Base-by-base conservation (phyloP, 2,113 vertebrate species). In the Laticauda laticaudata region DNA sequence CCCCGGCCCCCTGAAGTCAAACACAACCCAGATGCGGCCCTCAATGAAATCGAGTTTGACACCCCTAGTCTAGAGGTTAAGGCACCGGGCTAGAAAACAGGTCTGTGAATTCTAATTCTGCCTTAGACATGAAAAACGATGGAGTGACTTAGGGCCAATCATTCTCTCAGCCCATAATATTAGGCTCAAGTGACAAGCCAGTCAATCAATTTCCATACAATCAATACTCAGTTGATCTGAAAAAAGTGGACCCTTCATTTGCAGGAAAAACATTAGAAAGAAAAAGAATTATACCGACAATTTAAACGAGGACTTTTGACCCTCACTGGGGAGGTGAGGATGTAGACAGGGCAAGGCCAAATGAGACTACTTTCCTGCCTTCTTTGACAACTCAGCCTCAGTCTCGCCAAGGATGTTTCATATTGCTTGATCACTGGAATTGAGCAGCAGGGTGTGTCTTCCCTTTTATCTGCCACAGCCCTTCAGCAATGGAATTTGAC, bases 391-490 rank as follows among this genome's bases (percentile, higher is more conserved):
- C 96, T 96, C 96, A 96, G 95, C 94, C 24, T 11, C 94, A 0
- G 96, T 97, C 97, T 96, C 89, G 96, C 94, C 96, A 86, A 95
- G 64, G 5, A 5, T 94, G 94, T 95, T 95, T 96, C 92, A 95
- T 95, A 96, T 57, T 1, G 93, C 94, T 94, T 94, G 94, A 96
- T 97, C 96, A 95, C n/a, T 4, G 90, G 89, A 86, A 86, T 29
- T 59, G 88, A 48, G 29, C 93, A 93, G 90, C 57, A 34, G 8
- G 97, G 97, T 24, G 96, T 15, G 94, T 92, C 87, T 55, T 34
- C 0, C 55, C 10, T 75, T 56, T 92, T 94, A 64, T 91, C 90
- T 10, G 86, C 51, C 90, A 0, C 20, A 9, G 91, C 57, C 91
- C 90, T 8, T 0, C 39, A 81, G 93, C 94, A 92, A 61, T 89